Evolutionary conservation across 2,888 invertebrate species (phyloP), one percentile per base, ranked within the genome.

Genomic region (Orgyia antiqua): DNA sequence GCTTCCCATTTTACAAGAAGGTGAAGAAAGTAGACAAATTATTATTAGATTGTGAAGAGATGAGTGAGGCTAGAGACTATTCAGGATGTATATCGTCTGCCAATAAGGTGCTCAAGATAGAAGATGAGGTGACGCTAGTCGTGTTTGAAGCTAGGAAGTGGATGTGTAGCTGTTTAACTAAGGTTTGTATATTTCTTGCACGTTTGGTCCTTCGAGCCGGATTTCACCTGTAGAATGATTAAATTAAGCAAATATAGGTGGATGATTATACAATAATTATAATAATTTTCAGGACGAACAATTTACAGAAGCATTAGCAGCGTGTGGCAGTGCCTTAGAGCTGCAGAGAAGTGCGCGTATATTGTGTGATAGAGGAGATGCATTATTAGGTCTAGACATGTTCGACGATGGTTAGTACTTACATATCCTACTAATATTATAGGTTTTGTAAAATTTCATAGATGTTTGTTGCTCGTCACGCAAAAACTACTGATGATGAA

Each of bases 1-100:
- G 99, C 76, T 97, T 97, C 77, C 92, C 94, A 10, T 93, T 97
- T 62, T 99, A 99, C 87, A 99, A 99, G 74, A 95, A 94, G 69
- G 88, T 99, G 17, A 97, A 97, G 70, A 97, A 98, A 69, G 89
- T 99, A 8, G 95, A 94, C 46, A 97, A 96, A 67, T 83, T 92
- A 35, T 68, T 96, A 33, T 69, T 79, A 12, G 89, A 91, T 12
- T 92, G 93, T 6, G 91, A 93, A 56, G 69, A 78, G 27, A 72
- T 87, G 2, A 82, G 89, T 15, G 90, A 90, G 44, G 75, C 87
- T 13, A 87, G 91, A 18, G 88, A 93, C 57, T 93, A 87, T 75
- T 66, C 68, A 1, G 89, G 89, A 5, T 97, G 97, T 59, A 88
- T 93, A 21, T 82, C 80, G 5, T 87, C 90, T 18, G 95, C 94